Evolutionary conservation across 2,888 invertebrate species (phyloP), one percentile per base, ranked within the genome.

Genomic region (Ennomos quercinarius): DNA sequence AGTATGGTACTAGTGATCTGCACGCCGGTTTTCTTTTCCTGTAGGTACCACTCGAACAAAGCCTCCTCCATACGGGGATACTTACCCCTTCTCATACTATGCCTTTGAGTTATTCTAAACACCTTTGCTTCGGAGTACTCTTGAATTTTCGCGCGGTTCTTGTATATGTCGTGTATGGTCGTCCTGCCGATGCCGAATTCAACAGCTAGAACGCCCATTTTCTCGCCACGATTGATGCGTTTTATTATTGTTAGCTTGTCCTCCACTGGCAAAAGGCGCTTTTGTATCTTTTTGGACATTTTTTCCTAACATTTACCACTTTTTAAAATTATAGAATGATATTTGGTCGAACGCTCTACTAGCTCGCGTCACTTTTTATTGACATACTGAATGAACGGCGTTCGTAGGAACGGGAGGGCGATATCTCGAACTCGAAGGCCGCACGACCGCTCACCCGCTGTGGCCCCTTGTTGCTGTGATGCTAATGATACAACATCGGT

Each of bases 1-100:
- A 71, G 53, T 60, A 64, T 60, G n/a, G 63, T 56, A 37, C 53
- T 45, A 38, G 35, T 46, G 9, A 63, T 47, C 2, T 44, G 48
- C 5, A 10, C 36, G 44, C 63, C 57, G 41, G 62, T 66, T 47
- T 62, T 63, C 53, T 61, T 63, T 61, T 69, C 66, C 42, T 62
- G 63, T 41, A 64, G 50, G 57, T 68, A 67, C 65, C 64, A 69
- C 54, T 64, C 60, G 51, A 60, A 60, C 49, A 71, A 56, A n/a
- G 64, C 59, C 57, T 66, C 66, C 44, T 68, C 65, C 58, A 69
- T 41, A 2, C 61, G 61, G 40, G 62, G 61, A 45, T 67, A 41
- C 57, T 64, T 63, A 45, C 57, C 57, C 44, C 60, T 53, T 57
- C 62, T 62, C 17, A 68, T 52, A 47, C 61, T 63, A 49, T 63